Percentiles rank a stretch among this genome's conserved stretches.
Evolutionary conservation across 92 coral and sea anemone genomes (phyloP).

Genomic region (Porites cylindrica): DNA sequence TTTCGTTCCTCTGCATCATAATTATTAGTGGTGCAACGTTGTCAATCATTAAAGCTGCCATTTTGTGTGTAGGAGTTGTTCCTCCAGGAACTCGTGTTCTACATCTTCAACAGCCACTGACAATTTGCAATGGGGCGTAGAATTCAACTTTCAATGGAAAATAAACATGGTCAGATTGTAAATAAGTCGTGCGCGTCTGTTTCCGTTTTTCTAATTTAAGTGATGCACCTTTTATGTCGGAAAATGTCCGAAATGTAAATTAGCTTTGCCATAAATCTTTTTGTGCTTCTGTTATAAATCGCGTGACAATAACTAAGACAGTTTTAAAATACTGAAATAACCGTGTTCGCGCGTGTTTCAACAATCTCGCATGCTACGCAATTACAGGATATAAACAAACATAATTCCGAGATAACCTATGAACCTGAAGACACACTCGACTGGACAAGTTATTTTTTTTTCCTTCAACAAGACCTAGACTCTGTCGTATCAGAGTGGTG

Average conservation of each 20-base stretch:
- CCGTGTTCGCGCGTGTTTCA: not conserved
- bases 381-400: not conserved
- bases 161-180: no score
- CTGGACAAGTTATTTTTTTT: not conserved
- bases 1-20: not conserved
- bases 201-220: no score
- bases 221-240: no score
- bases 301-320: not conserved
- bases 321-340: not conserved
- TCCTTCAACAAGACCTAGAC: not conserved
- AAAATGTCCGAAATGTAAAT: not conserved
- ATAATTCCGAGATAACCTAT: not conserved
- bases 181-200: no score
- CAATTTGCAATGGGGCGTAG: constrained; percentile 22
- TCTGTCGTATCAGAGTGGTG: no score
- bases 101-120: not conserved
- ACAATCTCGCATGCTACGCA: not conserved
- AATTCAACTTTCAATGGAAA: not conserved
- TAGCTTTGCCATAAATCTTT: not conserved
- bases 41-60: not conserved
- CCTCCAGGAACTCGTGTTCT: no score
- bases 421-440: not conserved
- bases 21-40: not conserved
- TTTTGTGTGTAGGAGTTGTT: not conserved
- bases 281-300: not conserved